These are phyloP conservation scores for Drosophila tripunctata DNA, from an alignment of 2,888 invertebrate species.

Conservation along the genomic window DNA sequence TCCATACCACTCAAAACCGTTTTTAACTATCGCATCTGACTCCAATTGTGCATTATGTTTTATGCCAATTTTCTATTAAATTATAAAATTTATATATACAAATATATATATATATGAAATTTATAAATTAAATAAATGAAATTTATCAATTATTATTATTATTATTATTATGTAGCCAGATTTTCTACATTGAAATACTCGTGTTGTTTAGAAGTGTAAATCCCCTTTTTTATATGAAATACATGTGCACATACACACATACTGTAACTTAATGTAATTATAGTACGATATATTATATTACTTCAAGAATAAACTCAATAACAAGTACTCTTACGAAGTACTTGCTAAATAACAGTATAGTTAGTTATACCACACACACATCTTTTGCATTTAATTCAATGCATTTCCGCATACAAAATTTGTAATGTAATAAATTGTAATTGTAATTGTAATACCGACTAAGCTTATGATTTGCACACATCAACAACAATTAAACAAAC, in stretches of 20 bases:
- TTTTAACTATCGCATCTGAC: slow-evolving; percentile 58
- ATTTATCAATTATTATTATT: slow-evolving; percentile 25
- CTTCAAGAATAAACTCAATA: slow-evolving; percentile 30
- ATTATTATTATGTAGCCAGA: slow-evolving; percentile 42
- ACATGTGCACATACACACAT: slow-evolving; percentile 22
- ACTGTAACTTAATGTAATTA: slow-evolving; percentile 69
- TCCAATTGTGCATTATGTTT: slow-evolving; percentile 52
- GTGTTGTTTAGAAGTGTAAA: slow-evolving; percentile 22
- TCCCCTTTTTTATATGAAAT: slow-evolving; percentile 39
- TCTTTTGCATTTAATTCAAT: slow-evolving; percentile 71
- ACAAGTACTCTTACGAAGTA: slow-evolving; percentile 14
- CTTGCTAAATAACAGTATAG: slow-evolving; percentile 43
- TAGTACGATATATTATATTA: slow-evolving; percentile 52
- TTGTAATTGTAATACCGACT: slow-evolving; percentile 61
- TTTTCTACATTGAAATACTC: slow-evolving; percentile 57
- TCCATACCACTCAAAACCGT: slow-evolving; percentile 24
- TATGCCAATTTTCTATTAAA: slow-evolving; percentile 51
- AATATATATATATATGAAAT: background rate
- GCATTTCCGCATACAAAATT: slow-evolving; percentile 65
- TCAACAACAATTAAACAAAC: background rate
- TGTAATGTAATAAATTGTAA: slow-evolving; percentile 74
- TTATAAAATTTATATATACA: background rate
- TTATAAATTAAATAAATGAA: slow-evolving; percentile 4
- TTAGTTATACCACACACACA: slow-evolving; percentile 44
- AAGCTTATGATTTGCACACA: slow-evolving; percentile 50